A percentile compares a stretch with the other conserved stretches of the same genome.
These are phyloP conservation scores for Ophonus ardosiacus DNA, from an alignment of 2,888 invertebrate genomes.

Conservation along the genomic window DNA sequence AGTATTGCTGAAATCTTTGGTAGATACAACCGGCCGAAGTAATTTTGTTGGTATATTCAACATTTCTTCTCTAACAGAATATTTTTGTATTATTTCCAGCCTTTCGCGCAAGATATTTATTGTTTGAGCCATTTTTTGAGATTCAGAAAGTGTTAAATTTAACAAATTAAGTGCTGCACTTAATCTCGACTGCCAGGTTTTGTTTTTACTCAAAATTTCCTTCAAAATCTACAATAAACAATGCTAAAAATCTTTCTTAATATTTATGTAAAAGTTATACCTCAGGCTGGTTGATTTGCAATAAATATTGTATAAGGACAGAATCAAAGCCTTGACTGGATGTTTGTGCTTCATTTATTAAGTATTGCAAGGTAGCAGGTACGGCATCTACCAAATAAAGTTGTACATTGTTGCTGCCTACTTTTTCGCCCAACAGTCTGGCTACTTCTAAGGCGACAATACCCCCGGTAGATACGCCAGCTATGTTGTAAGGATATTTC, in stretches of 20 bases:
- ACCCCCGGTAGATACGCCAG: constrained; percentile 94
- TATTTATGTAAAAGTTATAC: constrained; percentile 66
- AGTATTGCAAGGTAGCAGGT: constrained; percentile 79
- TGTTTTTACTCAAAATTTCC: not conserved
- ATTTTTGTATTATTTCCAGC: not conserved
- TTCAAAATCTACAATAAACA: not conserved
- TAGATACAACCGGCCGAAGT: constrained; percentile 1
- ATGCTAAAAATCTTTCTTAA: not conserved
- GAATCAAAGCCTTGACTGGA: constrained; percentile 75
- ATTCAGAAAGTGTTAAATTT: not conserved
- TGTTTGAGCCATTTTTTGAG: not conserved
- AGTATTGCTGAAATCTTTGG: constrained; percentile 14
- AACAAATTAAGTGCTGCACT: not conserved
- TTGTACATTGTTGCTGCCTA: constrained; percentile 78
- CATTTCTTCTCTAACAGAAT: not conserved
- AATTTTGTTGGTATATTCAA: constrained; percentile 14
- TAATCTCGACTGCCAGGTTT: constrained; percentile 7
- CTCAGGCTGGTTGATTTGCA: constrained; percentile 75
- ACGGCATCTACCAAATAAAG: constrained; percentile 90
- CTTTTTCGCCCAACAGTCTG: constrained; percentile 82
- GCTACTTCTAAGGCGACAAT: constrained; percentile 89
- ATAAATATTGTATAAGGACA: constrained; percentile 78
- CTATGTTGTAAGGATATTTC: constrained; percentile 83
- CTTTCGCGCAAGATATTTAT: not conserved
- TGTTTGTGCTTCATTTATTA: constrained; percentile 72